A percentile compares a stretch with the other conserved stretches of the same genome.
Conservation (phyloP, 2,888 invertebrate genomes). For the Nemapogon koenigi region DNA sequence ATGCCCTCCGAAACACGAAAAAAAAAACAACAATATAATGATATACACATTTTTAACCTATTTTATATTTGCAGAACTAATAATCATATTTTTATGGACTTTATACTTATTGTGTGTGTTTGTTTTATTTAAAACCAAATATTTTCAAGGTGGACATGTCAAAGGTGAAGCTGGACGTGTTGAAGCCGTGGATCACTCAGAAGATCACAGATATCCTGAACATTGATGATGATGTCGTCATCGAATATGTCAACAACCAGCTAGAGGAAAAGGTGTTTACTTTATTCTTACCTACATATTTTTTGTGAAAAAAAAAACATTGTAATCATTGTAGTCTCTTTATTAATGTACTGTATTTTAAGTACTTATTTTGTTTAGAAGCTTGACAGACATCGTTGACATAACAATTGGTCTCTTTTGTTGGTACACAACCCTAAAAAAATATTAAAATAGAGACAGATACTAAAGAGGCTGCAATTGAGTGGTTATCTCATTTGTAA, state of each 20-base stretch:
- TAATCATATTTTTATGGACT: too few relatives aligned
- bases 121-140: constrained; percentile 12
- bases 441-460: too few relatives aligned
- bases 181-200: constrained; percentile 99
- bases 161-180: constrained; percentile 95
- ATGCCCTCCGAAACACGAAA: too few relatives aligned
- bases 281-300: constrained; percentile 21
- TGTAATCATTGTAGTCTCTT: constrained; percentile 65
- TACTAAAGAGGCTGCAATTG: constrained; percentile 55
- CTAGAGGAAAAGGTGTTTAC: constrained; percentile 87
- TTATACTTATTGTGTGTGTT: too few relatives aligned
- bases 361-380: too few relatives aligned
- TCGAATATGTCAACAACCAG: constrained; percentile 98
- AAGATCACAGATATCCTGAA: constrained; percentile 95
- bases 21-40: too few relatives aligned
- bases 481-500: constrained; percentile 48
- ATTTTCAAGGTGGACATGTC: constrained; percentile 90
- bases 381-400: too few relatives aligned
- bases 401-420: too few relatives aligned
- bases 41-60: too few relatives aligned
- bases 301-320: constrained; percentile 25
- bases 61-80: too few relatives aligned
- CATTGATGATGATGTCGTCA: constrained; percentile 98
- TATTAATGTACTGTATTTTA: too few relatives aligned
- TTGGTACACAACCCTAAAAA: neutral